Conservation (phyloP, 2,888 invertebrate genomes). For the Falcaria lacertinaria region DNA sequence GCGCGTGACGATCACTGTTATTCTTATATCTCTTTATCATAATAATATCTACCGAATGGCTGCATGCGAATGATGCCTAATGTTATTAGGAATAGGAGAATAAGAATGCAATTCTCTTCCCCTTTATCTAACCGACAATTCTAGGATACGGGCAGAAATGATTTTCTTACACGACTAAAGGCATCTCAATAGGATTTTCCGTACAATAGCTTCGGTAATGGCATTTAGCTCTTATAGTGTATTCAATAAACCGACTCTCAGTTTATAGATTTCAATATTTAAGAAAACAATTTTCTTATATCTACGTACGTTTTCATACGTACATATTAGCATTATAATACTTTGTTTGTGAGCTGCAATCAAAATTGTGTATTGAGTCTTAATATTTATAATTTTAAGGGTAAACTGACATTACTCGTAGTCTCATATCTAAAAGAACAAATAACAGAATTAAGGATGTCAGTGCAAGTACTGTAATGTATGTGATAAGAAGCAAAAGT, state of each 20-base stretch:
- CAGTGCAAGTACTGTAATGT: too few relatives aligned
- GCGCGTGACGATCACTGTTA: constrained; percentile 43
- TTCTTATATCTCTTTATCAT: constrained; percentile 38
- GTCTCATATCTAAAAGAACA: too few relatives aligned
- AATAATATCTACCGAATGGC: constrained; percentile 34
- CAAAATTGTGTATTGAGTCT: too few relatives aligned
- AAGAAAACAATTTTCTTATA: not conserved
- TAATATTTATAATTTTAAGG: too few relatives aligned
- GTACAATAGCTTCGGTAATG: not conserved
- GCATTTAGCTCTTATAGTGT: not conserved
- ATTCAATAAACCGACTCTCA: not conserved
- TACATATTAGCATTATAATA: too few relatives aligned
- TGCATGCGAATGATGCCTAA: constrained; percentile 45
- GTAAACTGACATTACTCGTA: too few relatives aligned
- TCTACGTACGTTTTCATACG: too few relatives aligned
- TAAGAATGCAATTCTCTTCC: constrained; percentile 21
- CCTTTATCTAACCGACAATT: constrained; percentile 10
- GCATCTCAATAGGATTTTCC: not conserved
- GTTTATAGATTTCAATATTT: not conserved
- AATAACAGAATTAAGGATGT: too few relatives aligned
- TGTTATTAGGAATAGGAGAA: constrained; percentile 20
- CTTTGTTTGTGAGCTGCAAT: too few relatives aligned
- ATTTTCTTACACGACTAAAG: not conserved
- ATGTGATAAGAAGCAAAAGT: too few relatives aligned
- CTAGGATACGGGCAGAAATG: not conserved